Percentiles rank a stretch among this genome's conserved stretches.
Conservation (phyloP, 2,797 vertebrate genomes). For the Manis crassicaudata region DNA sequence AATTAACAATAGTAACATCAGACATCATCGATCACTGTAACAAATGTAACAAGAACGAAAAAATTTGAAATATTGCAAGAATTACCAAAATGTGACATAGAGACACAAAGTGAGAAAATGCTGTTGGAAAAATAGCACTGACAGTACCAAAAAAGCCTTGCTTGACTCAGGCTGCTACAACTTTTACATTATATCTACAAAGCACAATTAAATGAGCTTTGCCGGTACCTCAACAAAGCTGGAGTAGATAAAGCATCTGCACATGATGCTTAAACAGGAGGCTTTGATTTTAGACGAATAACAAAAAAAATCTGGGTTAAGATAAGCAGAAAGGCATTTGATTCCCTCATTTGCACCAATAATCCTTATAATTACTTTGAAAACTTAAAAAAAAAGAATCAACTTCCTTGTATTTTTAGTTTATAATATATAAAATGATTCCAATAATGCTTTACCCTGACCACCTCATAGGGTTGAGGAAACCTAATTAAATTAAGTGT, state of each 20-base stretch:
- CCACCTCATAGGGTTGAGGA: background rate
- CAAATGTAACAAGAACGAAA: no score
- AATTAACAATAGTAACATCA: no score
- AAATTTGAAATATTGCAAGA: no score
- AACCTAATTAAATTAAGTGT: background rate
- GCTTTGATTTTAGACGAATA: background rate
- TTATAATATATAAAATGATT: slow-evolving; percentile 11
- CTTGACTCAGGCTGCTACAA: no score
- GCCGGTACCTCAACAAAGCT: background rate
- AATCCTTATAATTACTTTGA: background rate
- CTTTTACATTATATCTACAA: no score
- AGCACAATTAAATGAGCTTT: no score
- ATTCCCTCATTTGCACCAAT: background rate
- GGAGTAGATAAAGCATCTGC: background rate
- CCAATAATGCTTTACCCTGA: background rate
- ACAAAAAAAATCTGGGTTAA: background rate
- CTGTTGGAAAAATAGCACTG: no score
- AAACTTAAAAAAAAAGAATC: slow-evolving; percentile 1
- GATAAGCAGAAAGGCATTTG: background rate
- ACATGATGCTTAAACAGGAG: background rate
- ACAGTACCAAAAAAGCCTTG: no score
- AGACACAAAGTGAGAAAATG: no score
- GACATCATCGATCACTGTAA: no score
- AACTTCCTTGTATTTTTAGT: background rate
- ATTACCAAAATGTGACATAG: no score